Evolutionary conservation across 2,888 invertebrate genomes (phyloP).

Genomic region (Cephonodes hylas): DNA sequence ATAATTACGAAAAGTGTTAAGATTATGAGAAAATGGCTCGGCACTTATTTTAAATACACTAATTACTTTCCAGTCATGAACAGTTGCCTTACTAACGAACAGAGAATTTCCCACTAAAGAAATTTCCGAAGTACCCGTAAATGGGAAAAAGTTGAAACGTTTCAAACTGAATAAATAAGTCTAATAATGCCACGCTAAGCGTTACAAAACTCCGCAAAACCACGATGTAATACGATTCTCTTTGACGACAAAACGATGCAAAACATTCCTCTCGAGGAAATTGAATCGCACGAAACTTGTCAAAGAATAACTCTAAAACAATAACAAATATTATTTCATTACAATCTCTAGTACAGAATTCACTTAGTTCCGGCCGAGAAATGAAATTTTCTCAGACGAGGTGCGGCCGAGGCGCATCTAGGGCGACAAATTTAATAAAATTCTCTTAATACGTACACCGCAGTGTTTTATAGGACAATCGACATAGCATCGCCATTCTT

Average conservation of each 20-base stretch:
- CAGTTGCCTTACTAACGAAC: too few species aligned
- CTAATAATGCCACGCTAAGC: background rate
- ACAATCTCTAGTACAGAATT: constrained; percentile 49
- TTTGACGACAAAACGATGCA: background rate
- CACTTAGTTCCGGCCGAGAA: constrained; percentile 47
- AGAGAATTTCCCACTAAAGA: too few species aligned
- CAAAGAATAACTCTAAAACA: constrained; percentile 36
- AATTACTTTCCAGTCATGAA: too few species aligned
- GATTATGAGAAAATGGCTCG: too few species aligned
- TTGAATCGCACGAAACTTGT: constrained; percentile 38
- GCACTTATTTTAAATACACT: too few species aligned
- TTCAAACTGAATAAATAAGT: background rate
- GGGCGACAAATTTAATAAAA: background rate
- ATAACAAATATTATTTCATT: constrained; percentile 45
- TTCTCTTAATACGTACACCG: background rate
- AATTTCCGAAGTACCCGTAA: background rate
- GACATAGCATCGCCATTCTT: background rate
- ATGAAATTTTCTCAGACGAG: constrained; percentile 46
- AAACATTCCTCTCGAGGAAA: constrained; percentile 17
- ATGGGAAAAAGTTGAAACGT: background rate
- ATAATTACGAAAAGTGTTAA: too few species aligned
- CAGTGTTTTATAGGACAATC: background rate
- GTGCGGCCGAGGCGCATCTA: background rate
- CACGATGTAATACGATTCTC: background rate
- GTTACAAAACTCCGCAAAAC: background rate